These are phyloP conservation scores for Limenitis camilla DNA, from an alignment of 2,888 invertebrate species.

Conservation along the genomic window DNA sequence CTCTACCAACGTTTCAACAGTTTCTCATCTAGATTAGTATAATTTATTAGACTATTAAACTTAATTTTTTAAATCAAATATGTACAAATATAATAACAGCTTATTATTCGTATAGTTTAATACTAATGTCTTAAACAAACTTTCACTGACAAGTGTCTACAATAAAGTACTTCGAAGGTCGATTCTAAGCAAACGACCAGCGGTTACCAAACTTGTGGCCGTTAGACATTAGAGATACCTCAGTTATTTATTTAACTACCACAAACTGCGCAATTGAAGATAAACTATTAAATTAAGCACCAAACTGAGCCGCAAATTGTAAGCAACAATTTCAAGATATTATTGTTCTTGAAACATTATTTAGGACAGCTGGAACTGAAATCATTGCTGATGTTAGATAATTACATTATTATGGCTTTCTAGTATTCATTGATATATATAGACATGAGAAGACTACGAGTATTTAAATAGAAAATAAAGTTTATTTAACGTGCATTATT, in stretches of 20 bases:
- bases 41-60: no score
- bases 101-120: background rate
- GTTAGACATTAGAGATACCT: slow-evolving; percentile 34
- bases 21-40: no score
- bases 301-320: slow-evolving; percentile 51
- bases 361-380: slow-evolving; percentile 9
- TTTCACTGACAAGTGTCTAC: slow-evolving; percentile 4
- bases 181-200: slow-evolving; percentile 24
- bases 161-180: slow-evolving; percentile 11
- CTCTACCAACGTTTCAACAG: no score
- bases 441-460: background rate
- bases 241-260: slow-evolving; percentile 40
- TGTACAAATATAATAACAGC: background rate
- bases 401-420: background rate
- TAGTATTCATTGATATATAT: no score
- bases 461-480: no score
- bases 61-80: no score
- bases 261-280: slow-evolving; percentile 46
- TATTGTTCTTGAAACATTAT: slow-evolving; percentile 27
- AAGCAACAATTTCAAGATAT: slow-evolving; percentile 46
- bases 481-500: no score
- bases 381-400: background rate
- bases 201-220: slow-evolving; percentile 28
- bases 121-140: background rate
- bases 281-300: slow-evolving; percentile 58